Evolutionary conservation across 1,140 invertebrate species (phyloP).

Genomic region (Phocides pigmalion): DNA sequence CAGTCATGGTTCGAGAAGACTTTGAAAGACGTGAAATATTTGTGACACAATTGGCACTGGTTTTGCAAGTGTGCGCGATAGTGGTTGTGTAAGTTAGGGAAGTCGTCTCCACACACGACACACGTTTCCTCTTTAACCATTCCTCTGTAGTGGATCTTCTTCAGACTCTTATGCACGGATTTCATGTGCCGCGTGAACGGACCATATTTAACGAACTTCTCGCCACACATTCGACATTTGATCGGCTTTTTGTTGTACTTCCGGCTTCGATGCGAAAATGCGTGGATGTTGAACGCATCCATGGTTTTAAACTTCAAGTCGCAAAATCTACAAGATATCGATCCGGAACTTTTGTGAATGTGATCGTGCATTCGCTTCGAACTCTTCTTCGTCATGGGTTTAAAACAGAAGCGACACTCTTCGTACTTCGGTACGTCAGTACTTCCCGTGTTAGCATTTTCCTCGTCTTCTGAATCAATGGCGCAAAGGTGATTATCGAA

Average conservation of each 20-base stretch:
- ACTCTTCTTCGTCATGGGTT: conserved; percentile 65
- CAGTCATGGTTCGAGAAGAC: conserved; percentile 71
- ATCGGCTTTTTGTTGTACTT: conserved; percentile 79
- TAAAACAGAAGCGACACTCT: conserved; percentile 80
- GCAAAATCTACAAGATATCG: conserved; percentile 79
- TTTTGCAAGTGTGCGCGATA: conserved; percentile 76
- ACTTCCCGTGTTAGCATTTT: conserved; percentile 32
- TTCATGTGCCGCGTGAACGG: conserved; percentile 77
- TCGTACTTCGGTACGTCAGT: conserved; percentile 57
- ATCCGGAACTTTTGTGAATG: conserved; percentile 68
- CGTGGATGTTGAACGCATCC: conserved; percentile 78
- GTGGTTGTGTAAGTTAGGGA: conserved; percentile 79
- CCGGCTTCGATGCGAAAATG: conserved; percentile 74
- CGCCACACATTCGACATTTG: conserved; percentile 71
- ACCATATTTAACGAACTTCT: conserved; percentile 75
- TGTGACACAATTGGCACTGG: conserved; percentile 65
- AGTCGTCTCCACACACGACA: conserved; percentile 71
- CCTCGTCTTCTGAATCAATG: conserved; percentile 76
- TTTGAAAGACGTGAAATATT: conserved; percentile 75
- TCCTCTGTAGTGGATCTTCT: conserved; percentile 74
- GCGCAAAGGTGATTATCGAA: conserved; percentile 76
- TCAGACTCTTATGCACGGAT: conserved; percentile 62
- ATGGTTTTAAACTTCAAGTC: conserved; percentile 77
- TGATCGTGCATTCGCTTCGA: conserved; percentile 63
- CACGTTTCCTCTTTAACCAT: conserved; percentile 68